Evolutionary conservation across 1,140 invertebrate genomes (phyloP).

Genomic region (Anastatus disparis): DNA sequence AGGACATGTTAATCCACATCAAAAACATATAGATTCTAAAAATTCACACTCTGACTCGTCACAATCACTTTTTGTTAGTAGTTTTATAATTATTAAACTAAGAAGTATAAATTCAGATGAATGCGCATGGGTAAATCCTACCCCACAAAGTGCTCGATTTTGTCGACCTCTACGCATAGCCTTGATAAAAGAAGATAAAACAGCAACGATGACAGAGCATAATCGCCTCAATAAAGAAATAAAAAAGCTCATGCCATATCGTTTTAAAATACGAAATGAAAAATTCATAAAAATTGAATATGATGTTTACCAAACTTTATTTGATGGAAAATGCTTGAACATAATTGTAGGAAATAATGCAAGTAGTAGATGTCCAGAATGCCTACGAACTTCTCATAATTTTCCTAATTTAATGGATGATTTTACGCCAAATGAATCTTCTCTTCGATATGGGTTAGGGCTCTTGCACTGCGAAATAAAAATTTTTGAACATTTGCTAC

Average conservation of each 20-base stretch:
- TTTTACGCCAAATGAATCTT: background rate
- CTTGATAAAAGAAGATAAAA: background rate
- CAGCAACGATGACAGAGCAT: background rate
- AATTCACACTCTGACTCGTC: background rate
- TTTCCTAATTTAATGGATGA: background rate
- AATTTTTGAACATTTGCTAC: background rate
- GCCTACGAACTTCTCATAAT: background rate
- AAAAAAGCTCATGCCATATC: background rate
- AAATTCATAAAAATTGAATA: background rate
- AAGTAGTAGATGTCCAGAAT: background rate
- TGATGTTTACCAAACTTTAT: background rate
- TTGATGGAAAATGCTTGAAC: no score
- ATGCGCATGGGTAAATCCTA: background rate
- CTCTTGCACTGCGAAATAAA: background rate
- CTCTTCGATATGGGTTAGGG: background rate
- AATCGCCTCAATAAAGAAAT: background rate
- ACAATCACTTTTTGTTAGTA: background rate
- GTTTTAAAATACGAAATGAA: background rate
- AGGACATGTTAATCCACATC: background rate
- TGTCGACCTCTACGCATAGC: no score
- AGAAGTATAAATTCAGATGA: background rate
- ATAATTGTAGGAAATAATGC: background rate
- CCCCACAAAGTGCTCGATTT: no score
- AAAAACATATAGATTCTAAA: background rate
- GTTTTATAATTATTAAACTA: background rate